Percentiles rank a stretch among this genome's conserved stretches.
phyloP scores from a whole-genome alignment of 1,140 invertebrate species.

The Rhopalosiphum padi region DNA sequence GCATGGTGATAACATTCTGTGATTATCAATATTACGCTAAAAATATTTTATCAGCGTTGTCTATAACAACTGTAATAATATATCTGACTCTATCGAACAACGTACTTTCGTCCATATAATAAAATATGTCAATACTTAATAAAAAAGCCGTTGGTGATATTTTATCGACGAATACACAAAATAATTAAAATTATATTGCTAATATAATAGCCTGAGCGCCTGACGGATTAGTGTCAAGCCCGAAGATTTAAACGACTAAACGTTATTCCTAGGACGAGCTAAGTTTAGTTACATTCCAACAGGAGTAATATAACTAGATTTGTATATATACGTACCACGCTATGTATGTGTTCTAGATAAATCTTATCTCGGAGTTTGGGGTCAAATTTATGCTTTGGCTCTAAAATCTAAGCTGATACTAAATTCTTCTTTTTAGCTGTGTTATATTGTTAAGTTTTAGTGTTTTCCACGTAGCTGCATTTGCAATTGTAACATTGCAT shows the following conservation, averaged over 20 bases:
- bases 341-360: not conserved
- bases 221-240: not conserved
- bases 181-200: not conserved
- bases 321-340: not conserved
- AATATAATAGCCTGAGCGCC: too few relatives aligned
- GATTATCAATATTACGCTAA: not conserved
- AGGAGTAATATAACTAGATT: not conserved
- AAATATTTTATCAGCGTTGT: not conserved
- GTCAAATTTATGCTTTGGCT: not conserved
- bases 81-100: not conserved
- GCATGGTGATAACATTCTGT: not conserved
- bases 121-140: not conserved
- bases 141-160: not conserved
- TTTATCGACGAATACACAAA: not conserved
- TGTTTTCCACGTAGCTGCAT: conserved; percentile 29
- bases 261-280: not conserved
- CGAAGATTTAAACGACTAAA: not conserved
- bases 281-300: not conserved
- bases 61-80: not conserved
- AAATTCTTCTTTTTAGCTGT: conserved; percentile 1
- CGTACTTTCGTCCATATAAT: not conserved
- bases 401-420: not conserved
- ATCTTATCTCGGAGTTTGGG: not conserved
- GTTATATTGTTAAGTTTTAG: conserved; percentile 14
- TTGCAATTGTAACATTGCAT: not conserved